A percentile compares a stretch with the other conserved stretches of the same genome.
phyloP scores from a whole-genome alignment of 2,888 invertebrate species.

The Sicus ferrugineus region DNA sequence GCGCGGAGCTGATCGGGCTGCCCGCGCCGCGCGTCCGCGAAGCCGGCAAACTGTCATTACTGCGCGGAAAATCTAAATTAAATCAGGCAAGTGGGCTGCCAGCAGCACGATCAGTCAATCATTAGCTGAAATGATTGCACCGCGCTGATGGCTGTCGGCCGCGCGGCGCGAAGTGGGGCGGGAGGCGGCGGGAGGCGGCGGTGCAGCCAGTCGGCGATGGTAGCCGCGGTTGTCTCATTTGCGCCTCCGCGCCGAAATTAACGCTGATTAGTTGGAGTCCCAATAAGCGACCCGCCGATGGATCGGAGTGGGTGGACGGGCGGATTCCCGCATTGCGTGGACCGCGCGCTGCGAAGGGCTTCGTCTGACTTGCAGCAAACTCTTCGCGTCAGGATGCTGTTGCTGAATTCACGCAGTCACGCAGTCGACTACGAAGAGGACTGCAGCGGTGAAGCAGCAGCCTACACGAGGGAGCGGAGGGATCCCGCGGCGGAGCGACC shows the following conservation, averaged over 20 bases:
- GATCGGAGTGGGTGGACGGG: neutral
- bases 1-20: neutral
- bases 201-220: neutral
- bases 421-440: neutral
- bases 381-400: neutral
- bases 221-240: slow-evolving; percentile 27
- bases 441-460: neutral
- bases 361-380: neutral
- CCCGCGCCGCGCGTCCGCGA: neutral
- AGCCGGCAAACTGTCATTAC: slow-evolving; percentile 28
- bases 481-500: no score
- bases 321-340: neutral
- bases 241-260: slow-evolving; percentile 27
- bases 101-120: slow-evolving; percentile 40
- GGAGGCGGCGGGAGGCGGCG: neutral
- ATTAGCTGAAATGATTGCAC: slow-evolving; percentile 27
- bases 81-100: slow-evolving; percentile 41
- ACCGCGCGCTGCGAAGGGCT: neutral
- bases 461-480: no score
- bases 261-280: slow-evolving; percentile 13
- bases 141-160: neutral
- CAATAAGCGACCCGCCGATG: neutral
- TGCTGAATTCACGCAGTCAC: neutral
- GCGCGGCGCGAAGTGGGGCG: neutral
- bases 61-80: slow-evolving; percentile 40